Conservation (phyloP, 2,113 vertebrate species). For the Buteo buteo region DNA sequence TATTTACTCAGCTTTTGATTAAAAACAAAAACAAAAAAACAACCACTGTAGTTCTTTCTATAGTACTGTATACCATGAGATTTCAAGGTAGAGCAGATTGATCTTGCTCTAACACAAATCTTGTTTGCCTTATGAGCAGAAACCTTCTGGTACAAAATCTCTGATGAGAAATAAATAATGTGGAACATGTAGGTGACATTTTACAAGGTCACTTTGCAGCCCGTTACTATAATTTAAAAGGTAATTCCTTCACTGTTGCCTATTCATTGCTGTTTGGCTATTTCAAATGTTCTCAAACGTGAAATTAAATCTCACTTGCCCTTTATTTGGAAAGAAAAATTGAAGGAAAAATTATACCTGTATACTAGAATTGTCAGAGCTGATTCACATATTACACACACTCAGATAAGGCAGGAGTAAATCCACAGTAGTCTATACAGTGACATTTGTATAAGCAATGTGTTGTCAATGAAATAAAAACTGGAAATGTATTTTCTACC, state of each 20-base stretch:
- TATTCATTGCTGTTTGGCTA: not conserved
- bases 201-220: slow-evolving; percentile 19
- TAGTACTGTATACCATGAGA: not conserved
- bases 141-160: not conserved
- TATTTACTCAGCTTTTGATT: not conserved
- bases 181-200: slow-evolving; percentile 30
- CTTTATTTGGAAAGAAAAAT: not conserved
- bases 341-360: not conserved
- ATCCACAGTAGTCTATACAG: not conserved
- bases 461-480: not conserved
- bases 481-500: not conserved
- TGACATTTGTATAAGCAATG: not conserved
- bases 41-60: not conserved
- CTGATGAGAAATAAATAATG: slow-evolving; percentile 30
- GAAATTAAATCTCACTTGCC: slow-evolving; percentile 27
- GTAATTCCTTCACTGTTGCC: not conserved
- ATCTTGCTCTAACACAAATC: not conserved
- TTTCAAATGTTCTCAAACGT: not conserved
- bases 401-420: not conserved
- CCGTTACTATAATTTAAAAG: not conserved
- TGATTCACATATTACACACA: not conserved
- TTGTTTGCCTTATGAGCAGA: not conserved
- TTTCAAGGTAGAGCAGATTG: not conserved
- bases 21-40: not conserved
- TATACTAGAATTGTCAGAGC: not conserved